Evolutionary conservation across 2,113 vertebrate genomes (phyloP), one percentile per base, ranked within the genome.

Genomic region (Garra rufa): DNA sequence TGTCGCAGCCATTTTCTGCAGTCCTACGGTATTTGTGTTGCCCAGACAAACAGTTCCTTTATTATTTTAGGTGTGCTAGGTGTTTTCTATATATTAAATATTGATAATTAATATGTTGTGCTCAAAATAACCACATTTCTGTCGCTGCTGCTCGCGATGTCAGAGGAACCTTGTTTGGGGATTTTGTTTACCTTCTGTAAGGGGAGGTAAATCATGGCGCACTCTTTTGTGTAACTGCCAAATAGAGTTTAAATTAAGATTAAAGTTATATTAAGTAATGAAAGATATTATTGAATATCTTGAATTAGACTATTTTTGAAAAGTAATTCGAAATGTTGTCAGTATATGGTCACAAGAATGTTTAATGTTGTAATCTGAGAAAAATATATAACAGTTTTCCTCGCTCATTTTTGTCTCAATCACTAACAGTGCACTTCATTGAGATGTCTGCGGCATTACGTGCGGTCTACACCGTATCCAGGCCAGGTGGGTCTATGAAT

Each of bases 401-500:
- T 48, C 4, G 4, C 30, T 14, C 83, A 10, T 30, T 38, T 0
- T 89, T 21, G 21, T 90, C 87, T 52, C 81, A 34, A 6, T 61
- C 46, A 14, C 19, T 28, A 1, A 21, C 24, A 70, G 67, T 88
- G 86, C 55, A 9, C 30, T 83, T 38, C 52, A 84, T 74, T 69
- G 65, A 55, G 85, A 95, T 95, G 94, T 92, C 94, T 88, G 89
- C 92, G 67, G 70, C 91, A 1, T 75, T 95, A 82, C 94, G 93
- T 87, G 82, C 93, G 28, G 85, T 95, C 4, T 92, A 90, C 89
- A 91, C 88, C 0, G 78, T 87, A 48, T 92, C 92, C 46, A 91
- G 91, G 89, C 89, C 93, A 91, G 94, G 94, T 95, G 89, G 76
- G 88, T 55, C 11, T 70, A n/a, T 44, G 44, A 15, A 19, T 55